phyloP scores from a whole-genome alignment of 2,113 vertebrate species.

The Zonotrichia leucophrys region DNA sequence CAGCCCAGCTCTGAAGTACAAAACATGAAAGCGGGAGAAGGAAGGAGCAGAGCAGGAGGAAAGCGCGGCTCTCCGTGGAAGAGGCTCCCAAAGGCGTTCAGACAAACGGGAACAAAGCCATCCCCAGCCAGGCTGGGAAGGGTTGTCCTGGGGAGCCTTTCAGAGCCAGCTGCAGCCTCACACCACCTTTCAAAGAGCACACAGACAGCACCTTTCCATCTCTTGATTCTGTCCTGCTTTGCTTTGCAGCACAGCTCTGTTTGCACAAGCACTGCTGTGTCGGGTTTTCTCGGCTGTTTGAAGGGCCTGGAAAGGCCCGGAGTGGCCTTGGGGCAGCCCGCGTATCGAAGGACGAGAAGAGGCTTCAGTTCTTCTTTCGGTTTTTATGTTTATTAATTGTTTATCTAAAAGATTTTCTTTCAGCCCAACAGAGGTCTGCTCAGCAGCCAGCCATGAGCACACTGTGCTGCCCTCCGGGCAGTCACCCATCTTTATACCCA shows the following conservation, averaged over 20 bases:
- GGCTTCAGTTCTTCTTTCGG: too few species aligned
- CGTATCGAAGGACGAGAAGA: too few species aligned
- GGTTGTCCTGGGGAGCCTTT: constrained; percentile 29
- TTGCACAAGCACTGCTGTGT: neutral
- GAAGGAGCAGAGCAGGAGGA: constrained; percentile 22
- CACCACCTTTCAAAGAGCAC: neutral
- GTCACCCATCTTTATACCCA: too few species aligned
- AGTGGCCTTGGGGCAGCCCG: too few species aligned
- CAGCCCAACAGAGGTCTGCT: too few species aligned
- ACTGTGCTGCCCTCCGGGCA: too few species aligned
- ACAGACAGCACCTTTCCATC: neutral
- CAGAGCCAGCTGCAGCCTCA: neutral
- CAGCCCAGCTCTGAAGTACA: constrained; percentile 7
- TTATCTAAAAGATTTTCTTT: too few species aligned
- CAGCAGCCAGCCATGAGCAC: too few species aligned
- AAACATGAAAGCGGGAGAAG: constrained; percentile 49
- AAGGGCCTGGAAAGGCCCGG: too few species aligned
- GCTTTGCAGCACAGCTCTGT: neutral
- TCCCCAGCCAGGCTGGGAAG: constrained; percentile 15
- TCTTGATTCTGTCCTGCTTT: neutral
- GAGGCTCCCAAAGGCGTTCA: neutral
- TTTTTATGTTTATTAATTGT: too few species aligned
- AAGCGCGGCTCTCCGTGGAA: neutral
- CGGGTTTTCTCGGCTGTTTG: too few species aligned
- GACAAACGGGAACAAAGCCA: constrained; percentile 16